Conservation (phyloP, 2,888 invertebrate species). For the Mesorhabditis spiculigera region DNA sequence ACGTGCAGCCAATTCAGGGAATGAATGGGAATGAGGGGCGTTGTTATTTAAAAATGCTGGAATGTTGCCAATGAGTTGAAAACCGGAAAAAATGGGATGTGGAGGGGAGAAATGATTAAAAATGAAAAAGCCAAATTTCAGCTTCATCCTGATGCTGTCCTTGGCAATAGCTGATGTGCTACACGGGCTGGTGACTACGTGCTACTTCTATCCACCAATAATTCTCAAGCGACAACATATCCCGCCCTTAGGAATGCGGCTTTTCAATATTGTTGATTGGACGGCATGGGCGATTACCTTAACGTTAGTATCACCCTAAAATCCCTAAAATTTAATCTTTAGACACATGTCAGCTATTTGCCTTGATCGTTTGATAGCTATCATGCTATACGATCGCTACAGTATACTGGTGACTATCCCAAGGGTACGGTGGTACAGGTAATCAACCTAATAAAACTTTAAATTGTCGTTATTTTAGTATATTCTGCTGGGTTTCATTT, state of each 20-base stretch:
- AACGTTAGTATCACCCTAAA: constrained; percentile 33
- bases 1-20: too few species aligned
- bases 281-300: constrained; percentile 58
- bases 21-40: background rate
- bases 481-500: constrained; percentile 49
- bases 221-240: constrained; percentile 41
- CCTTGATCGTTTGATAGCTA: constrained; percentile 55
- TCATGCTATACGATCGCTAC: constrained; percentile 52
- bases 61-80: too few species aligned
- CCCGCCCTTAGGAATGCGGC: constrained; percentile 42
- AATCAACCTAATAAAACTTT: background rate
- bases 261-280: constrained; percentile 58
- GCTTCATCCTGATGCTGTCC: constrained; percentile 54
- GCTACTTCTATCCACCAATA: constrained; percentile 56
- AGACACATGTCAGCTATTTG: constrained; percentile 58
- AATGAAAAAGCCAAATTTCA: constrained; percentile 20
- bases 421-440: constrained; percentile 40
- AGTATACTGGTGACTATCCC: constrained; percentile 43
- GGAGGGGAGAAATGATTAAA: constrained; percentile 1
- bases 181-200: constrained; percentile 54
- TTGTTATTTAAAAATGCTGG: too few species aligned
- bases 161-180: constrained; percentile 56
- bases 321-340: constrained; percentile 12
- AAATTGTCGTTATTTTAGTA: constrained; percentile 25
- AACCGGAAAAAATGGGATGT: too few species aligned